Percentiles rank a stretch among this genome's conserved stretches.
Conservation (phyloP, 2,797 vertebrate genomes). For the Urocyon cinereoargenteus region DNA sequence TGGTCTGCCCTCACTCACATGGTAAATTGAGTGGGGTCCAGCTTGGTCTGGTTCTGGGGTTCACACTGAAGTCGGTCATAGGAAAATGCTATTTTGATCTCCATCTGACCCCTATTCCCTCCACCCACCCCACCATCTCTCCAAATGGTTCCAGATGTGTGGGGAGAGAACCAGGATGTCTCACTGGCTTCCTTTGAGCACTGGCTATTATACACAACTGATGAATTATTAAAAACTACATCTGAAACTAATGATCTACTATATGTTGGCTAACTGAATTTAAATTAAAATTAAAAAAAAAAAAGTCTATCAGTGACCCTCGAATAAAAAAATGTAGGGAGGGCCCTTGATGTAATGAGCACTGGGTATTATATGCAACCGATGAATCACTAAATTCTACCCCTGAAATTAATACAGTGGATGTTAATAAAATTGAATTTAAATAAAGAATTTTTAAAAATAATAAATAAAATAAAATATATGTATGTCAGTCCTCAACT, state of each 20-base stretch:
- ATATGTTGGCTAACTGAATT: too few species aligned
- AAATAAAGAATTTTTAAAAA: not conserved
- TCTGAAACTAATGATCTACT: too few species aligned
- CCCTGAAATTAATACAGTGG: not conserved
- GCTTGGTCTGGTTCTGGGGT: not conserved
- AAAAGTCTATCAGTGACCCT: not conserved
- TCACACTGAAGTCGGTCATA: not conserved
- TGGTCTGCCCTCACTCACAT: fast-evolving
- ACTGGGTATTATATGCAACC: not conserved
- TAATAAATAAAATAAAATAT: too few species aligned
- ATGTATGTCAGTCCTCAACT: not conserved
- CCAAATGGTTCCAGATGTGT: not conserved
- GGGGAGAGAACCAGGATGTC: not conserved
- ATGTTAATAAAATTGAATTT: not conserved
- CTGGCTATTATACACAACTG: too few species aligned
- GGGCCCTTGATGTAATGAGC: not conserved
- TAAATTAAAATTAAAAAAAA: too few species aligned
- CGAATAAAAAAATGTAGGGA: not conserved
- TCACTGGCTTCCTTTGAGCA: not conserved
- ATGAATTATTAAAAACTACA: too few species aligned
- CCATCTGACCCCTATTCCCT: not conserved
- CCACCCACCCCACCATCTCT: not conserved
- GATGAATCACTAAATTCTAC: not conserved
- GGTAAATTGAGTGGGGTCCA: fast-evolving
- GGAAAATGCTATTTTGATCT: not conserved